These are phyloP conservation scores for Drosophila nr. medialis DNA, from an alignment of 2,888 invertebrate genomes.

Conservation along the genomic window DNA sequence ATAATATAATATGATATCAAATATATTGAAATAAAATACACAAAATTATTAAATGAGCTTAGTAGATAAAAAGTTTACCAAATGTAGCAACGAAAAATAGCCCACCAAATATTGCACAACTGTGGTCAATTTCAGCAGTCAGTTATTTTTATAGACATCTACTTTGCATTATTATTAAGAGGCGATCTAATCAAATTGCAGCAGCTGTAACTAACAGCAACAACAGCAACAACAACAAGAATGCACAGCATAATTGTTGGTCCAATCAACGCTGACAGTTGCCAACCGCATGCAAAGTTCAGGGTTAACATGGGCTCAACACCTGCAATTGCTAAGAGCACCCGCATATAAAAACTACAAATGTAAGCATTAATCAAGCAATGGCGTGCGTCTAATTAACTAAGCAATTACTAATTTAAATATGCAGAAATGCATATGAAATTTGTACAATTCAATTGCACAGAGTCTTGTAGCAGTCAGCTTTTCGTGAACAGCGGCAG, in stretches of 20 bases:
- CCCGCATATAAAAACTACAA: slow-evolving; percentile 24
- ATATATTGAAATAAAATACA: not conserved
- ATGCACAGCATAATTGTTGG: slow-evolving; percentile 26
- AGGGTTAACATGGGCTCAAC: slow-evolving; percentile 57
- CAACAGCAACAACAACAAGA: not conserved
- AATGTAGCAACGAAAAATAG: too few species aligned
- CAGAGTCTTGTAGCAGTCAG: not conserved
- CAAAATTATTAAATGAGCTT: not conserved
- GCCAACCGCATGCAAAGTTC: slow-evolving; percentile 58
- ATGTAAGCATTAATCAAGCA: slow-evolving; percentile 8
- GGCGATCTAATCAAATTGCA: slow-evolving; percentile 20
- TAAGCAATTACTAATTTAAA: slow-evolving; percentile 10
- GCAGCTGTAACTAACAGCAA: slow-evolving; percentile 15
- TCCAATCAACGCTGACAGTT: slow-evolving; percentile 21
- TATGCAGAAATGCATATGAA: slow-evolving; percentile 3
- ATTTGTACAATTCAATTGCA: not conserved
- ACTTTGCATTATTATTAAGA: slow-evolving; percentile 5
- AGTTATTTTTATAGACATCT: not conserved
- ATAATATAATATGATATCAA: not conserved
- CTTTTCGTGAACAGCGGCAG: not conserved
- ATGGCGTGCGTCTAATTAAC: slow-evolving; percentile 13
- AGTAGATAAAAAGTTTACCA: too few species aligned
- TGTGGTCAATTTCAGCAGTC: not conserved
- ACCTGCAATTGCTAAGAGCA: slow-evolving; percentile 58
- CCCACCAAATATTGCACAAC: not conserved